Conservation (phyloP, 2,888 invertebrate genomes). For the Volucella inanis region DNA sequence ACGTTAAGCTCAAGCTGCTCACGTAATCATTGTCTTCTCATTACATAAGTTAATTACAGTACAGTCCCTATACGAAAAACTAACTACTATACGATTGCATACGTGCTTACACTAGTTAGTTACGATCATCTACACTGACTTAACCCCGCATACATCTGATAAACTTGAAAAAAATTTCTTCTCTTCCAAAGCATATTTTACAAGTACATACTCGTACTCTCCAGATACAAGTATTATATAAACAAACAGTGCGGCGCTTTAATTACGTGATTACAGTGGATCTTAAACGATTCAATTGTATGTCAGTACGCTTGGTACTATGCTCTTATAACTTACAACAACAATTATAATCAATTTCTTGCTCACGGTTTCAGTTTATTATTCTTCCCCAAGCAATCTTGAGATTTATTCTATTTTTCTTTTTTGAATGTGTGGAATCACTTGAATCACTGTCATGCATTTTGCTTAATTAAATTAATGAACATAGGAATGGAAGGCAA, state of each 20-base stretch:
- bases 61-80: no score
- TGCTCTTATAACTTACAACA: slow-evolving; percentile 1
- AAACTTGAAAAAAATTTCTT: not conserved
- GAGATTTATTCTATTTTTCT: not conserved
- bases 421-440: slow-evolving; percentile 33
- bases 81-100: no score
- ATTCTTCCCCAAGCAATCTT: slow-evolving; percentile 38
- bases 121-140: no score
- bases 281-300: slow-evolving; percentile 69
- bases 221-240: no score
- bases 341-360: slow-evolving; percentile 70
- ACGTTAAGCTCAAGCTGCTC: no score
- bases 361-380: slow-evolving; percentile 66
- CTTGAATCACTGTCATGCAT: slow-evolving; percentile 67
- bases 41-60: no score
- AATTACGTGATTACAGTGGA: slow-evolving; percentile 59
- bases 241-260: slow-evolving; percentile 21
- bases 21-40: no score
- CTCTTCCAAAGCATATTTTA: no score
- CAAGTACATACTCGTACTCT: no score
- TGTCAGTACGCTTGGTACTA: not conserved
- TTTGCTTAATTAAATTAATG: slow-evolving; percentile 70
- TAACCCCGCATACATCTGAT: no score
- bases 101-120: no score
- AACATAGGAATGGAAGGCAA: not conserved